phyloP scores from a whole-genome alignment of 2,113 vertebrate species.

The Protobothrops flavoviridis region DNA sequence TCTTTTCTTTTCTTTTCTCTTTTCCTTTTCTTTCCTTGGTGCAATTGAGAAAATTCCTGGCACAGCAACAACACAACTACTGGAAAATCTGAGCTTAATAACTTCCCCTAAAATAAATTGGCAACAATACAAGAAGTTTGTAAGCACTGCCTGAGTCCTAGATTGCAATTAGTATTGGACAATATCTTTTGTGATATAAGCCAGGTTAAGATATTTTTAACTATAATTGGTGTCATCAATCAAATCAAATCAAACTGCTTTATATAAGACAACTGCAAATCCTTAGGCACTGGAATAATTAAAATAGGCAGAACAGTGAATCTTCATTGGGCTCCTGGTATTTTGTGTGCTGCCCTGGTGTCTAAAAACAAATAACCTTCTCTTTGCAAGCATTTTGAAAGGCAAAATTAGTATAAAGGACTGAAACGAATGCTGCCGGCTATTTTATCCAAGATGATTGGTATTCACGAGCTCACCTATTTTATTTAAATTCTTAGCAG shows the following conservation, averaged over 20 bases:
- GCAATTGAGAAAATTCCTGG: not conserved
- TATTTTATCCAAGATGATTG: not conserved
- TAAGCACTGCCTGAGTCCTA: not conserved
- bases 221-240: not conserved
- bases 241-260: not conserved
- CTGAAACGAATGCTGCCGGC: not conserved
- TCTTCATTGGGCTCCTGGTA: not conserved
- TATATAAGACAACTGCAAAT: not conserved
- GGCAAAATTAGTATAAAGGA: not conserved
- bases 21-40: not conserved
- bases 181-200: not conserved
- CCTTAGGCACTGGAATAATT: not conserved
- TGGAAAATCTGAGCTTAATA: not conserved
- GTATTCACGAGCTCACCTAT: not conserved
- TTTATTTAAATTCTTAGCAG: not conserved
- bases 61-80: not conserved
- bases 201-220: not conserved
- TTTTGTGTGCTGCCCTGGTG: not conserved
- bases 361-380: not conserved
- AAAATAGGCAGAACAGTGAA: not conserved
- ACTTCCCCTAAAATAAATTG: not conserved
- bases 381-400: not conserved
- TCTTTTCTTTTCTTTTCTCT: not conserved
- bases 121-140: not conserved
- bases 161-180: not conserved